Evolutionary conservation across 2,888 invertebrate genomes (phyloP).

Genomic region (Papilio demoleus): DNA sequence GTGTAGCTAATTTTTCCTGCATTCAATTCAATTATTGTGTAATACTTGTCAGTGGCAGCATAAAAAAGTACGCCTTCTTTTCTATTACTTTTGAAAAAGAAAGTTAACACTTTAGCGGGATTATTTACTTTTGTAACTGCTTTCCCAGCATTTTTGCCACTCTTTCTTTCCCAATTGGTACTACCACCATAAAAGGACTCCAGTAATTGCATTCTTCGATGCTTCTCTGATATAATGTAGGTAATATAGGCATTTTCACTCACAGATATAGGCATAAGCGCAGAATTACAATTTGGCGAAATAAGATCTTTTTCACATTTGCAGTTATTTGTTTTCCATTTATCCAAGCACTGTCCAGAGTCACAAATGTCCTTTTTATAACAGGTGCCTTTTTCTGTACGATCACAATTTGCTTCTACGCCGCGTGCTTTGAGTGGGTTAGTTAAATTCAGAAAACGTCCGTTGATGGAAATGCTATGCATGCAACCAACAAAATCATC

Average conservation of each 20-base stretch:
- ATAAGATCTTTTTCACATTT: slow-evolving; percentile 87
- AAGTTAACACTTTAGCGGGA: slow-evolving; percentile 88
- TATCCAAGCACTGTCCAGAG: slow-evolving; percentile 90
- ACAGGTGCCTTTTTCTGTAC: slow-evolving; percentile 87
- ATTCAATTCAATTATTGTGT: slow-evolving; percentile 90
- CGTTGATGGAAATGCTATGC: slow-evolving; percentile 95
- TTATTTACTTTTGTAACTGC: slow-evolving; percentile 63
- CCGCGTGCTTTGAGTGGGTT: slow-evolving; percentile 88
- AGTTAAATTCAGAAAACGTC: slow-evolving; percentile 91
- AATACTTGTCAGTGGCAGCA: slow-evolving; percentile 94
- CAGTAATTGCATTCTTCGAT: slow-evolving; percentile 92
- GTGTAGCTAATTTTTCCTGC: slow-evolving; percentile 91
- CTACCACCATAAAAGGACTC: slow-evolving; percentile 90
- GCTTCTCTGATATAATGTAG: slow-evolving; percentile 91
- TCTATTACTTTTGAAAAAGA: slow-evolving; percentile 92
- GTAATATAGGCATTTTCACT: slow-evolving; percentile 91
- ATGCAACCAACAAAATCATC: slow-evolving; percentile 98
- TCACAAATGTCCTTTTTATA: slow-evolving; percentile 81
- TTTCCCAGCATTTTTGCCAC: slow-evolving; percentile 59
- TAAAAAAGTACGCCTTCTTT: slow-evolving; percentile 92
- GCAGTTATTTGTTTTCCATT: slow-evolving; percentile 91
- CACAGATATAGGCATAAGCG: slow-evolving; percentile 91
- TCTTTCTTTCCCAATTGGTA: slow-evolving; percentile 85
- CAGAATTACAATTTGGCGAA: slow-evolving; percentile 91
- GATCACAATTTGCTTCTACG: slow-evolving; percentile 89